A percentile compares a stretch with the other conserved stretches of the same genome.
These are phyloP conservation scores for Brachypodius melanocephalos DNA, from an alignment of 2,113 vertebrate species.

Conservation along the genomic window DNA sequence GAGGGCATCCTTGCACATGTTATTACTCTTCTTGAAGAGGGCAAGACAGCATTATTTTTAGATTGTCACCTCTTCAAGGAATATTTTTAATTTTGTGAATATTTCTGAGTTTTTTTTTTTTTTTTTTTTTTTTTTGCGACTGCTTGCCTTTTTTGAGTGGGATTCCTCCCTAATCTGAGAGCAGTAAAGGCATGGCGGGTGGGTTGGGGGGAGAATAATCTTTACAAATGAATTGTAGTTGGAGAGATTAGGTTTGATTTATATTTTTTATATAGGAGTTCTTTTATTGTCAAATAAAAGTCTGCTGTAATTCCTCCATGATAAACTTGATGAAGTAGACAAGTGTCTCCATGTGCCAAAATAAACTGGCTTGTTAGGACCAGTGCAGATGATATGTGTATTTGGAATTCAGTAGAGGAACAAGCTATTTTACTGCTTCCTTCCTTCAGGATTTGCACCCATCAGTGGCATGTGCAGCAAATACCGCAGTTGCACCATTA, in stretches of 20 bases:
- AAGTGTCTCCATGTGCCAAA: not conserved
- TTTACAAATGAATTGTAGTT: not conserved
- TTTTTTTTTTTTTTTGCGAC: not conserved
- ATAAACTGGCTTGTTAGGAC: not conserved
- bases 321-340: not conserved
- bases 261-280: not conserved
- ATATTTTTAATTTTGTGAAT: not conserved
- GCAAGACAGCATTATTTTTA: not conserved
- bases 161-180: not conserved
- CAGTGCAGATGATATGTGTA: not conserved
- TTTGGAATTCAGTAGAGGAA: not conserved
- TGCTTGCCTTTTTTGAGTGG: not conserved
- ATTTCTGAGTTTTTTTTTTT: not conserved
- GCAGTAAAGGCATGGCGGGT: not conserved
- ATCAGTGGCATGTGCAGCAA: slow-evolving; percentile 99
- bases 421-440: not conserved
- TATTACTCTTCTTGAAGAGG: not conserved
- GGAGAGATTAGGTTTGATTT: not conserved
- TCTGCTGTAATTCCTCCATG: not conserved
- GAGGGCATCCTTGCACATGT: not conserved
- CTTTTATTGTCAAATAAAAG: not conserved
- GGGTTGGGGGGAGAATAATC: not conserved
- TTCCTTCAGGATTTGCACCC: slow-evolving; percentile 88
- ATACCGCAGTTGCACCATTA: slow-evolving; percentile 96
- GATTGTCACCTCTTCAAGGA: not conserved